phyloP scores from a whole-genome alignment of 92 coral and sea anemone genomes.

The Anthopleura xanthogrammica region DNA sequence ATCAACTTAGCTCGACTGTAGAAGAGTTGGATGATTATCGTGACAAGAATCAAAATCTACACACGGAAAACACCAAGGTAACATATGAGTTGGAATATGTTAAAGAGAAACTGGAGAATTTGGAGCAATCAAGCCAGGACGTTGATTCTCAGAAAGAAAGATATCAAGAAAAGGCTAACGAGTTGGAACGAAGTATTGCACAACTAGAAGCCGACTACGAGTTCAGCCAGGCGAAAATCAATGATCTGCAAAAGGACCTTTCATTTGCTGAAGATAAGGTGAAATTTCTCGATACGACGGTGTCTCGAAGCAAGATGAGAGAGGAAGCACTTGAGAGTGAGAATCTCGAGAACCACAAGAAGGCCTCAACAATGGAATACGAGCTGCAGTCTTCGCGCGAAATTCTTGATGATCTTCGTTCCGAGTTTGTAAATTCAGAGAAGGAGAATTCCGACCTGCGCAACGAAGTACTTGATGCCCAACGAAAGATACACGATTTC shows the following conservation, averaged over 20 bases:
- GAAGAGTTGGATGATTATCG: constrained; percentile 38
- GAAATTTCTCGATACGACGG: constrained; percentile 52
- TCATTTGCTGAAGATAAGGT: constrained; percentile 56
- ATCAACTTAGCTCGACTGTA: constrained; percentile 40
- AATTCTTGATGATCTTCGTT: constrained; percentile 40
- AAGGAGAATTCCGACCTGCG: constrained; percentile 45
- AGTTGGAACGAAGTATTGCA: constrained; percentile 44
- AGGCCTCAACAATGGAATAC: constrained; percentile 57
- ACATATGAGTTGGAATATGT: constrained; percentile 52
- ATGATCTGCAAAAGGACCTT: constrained; percentile 63
- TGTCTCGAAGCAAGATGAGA: constrained; percentile 53
- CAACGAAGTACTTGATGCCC: constrained; percentile 62
- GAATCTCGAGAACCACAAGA: constrained; percentile 62
- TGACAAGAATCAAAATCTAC: constrained; percentile 34
- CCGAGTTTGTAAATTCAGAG: constrained; percentile 43
- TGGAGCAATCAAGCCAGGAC: constrained; percentile 37
- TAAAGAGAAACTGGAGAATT: constrained; percentile 40
- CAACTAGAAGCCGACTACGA: constrained; percentile 76
- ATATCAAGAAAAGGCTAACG: constrained; percentile 45
- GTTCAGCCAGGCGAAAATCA: constrained; percentile 55
- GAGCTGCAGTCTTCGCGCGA: constrained; percentile 60
- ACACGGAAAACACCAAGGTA: constrained; percentile 48
- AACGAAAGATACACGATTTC: constrained; percentile 61
- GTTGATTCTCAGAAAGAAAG: constrained; percentile 40
- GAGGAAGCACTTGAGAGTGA: constrained; percentile 69